Base-by-base conservation (phyloP, 1,140 invertebrate genomes). In the Polypedilum pembai region DNA sequence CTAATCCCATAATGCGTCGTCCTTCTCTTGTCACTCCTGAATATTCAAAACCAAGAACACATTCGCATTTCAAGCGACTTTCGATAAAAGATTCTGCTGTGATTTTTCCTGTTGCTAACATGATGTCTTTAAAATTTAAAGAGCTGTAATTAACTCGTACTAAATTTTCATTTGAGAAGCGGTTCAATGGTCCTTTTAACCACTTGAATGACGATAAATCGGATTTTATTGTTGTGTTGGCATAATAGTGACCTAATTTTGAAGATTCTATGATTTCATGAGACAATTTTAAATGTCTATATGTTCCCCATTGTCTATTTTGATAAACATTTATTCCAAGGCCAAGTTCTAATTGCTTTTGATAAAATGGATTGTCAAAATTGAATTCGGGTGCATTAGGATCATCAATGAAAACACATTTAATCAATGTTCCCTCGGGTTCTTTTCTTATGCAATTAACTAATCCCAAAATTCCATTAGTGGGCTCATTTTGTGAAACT, bases 11-110 rank as follows among this genome's bases (percentile, higher is more conserved):
- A 0, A 94, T 87, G 74, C 90, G 82, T 56, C 84, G 82, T 20
- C 92, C 92, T 45, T 84, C 80, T 0, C 81, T 80, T 76, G 90
- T 83, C 56, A 88, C 83, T 7, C 92, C 92, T 73, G 91, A 87
- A 78, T 93, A 94, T 79, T 95, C 93, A 75, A 95, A 84, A 77
- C 93, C 93, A 7, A 95, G 83, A 76, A 94, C 87, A 81, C 91
- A 93, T 75, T 94, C 92, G 81, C 92, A 86, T 33, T 84, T 84
- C 24, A 87, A 86, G n/a, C 88, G 77, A 78, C 89, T 84, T 77
- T 90, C 90, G 65, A 92, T 92, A 56, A 56, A 56, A 15, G n/a
- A 4, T n/a, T 56, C 45, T 15, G 10, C 45, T 10, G 8, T 56
- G 1, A 56, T n/a, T 56, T 56, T 56, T 56, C 45, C 45, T 15